phyloP scores from a whole-genome alignment of 2,888 invertebrate genomes.

The Pyrochroa serraticornis region DNA sequence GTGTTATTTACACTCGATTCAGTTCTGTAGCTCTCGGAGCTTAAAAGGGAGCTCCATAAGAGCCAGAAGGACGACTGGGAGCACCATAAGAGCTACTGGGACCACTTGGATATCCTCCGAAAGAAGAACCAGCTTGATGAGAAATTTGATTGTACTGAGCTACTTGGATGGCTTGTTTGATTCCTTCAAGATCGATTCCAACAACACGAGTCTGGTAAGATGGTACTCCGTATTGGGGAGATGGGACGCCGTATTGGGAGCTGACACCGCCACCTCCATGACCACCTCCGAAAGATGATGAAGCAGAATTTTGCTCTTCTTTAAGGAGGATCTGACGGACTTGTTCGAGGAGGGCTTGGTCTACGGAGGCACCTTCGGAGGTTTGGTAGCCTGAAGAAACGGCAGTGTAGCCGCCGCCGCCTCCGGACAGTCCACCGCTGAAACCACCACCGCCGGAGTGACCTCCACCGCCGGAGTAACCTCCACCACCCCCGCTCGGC shows the following conservation, averaged over 20 bases:
- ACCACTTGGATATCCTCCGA: conserved; percentile 59
- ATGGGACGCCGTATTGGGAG: conserved; percentile 70
- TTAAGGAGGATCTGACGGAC: conserved; percentile 83
- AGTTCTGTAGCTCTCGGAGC: conserved; percentile 43
- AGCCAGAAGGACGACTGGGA: conserved; percentile 68
- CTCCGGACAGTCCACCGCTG: conserved; percentile 57
- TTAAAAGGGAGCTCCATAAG: conserved; percentile 70
- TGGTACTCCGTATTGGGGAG: conserved; percentile 71
- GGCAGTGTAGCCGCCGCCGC: conserved; percentile 76
- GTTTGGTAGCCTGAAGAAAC: conserved; percentile 81
- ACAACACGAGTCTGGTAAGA: conserved; percentile 69
- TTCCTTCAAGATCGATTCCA: conserved; percentile 84
- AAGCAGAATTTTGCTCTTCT: conserved; percentile 73
- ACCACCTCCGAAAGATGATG: conserved; percentile 60
- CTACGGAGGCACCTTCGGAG: conserved; percentile 83
- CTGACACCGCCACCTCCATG: conserved; percentile 62
- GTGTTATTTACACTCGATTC: conserved; percentile 45
- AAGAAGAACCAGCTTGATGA: conserved; percentile 54
- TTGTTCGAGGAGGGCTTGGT: conserved; percentile 79
- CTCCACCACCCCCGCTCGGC: conserved; percentile 62
- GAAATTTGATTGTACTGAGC: conserved; percentile 79
- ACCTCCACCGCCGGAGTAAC: conserved; percentile 53
- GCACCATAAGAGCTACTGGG: conserved; percentile 59
- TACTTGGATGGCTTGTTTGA: conserved; percentile 86
- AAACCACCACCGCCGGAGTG: conserved; percentile 55